Evolutionary conservation across 2,797 vertebrate genomes (phyloP).

Genomic region (Tapera naevia): DNA sequence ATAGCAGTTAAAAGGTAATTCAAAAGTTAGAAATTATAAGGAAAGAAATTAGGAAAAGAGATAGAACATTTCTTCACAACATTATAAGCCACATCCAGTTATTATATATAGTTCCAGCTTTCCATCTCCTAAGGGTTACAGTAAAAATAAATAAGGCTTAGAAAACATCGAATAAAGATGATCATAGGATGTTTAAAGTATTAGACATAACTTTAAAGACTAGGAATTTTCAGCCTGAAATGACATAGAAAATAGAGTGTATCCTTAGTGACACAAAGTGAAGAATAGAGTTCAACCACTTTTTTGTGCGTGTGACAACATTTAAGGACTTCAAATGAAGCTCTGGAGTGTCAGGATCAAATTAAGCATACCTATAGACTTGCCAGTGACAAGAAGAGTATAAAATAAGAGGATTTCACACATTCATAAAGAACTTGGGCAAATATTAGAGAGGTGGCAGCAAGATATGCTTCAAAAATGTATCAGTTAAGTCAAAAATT

Average conservation of each 20-base stretch:
- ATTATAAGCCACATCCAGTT: not conserved
- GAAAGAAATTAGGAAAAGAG: not conserved
- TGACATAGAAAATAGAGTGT: not conserved
- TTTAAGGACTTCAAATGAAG: not conserved
- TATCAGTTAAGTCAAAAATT: not conserved
- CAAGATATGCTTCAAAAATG: not conserved
- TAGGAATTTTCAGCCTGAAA: not conserved
- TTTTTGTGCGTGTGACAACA: not conserved
- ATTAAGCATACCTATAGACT: not conserved
- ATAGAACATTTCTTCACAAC: not conserved
- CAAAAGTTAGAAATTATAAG: not conserved
- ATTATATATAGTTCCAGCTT: not conserved
- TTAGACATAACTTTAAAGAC: not conserved
- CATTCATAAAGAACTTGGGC: not conserved
- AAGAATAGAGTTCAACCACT: not conserved
- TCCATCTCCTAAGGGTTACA: not conserved
- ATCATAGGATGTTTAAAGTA: not conserved
- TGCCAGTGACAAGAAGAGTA: no score
- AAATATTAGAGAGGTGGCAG: not conserved
- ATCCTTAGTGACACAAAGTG: not conserved
- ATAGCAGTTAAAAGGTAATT: not conserved
- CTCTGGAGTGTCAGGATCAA: not conserved
- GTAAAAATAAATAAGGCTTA: not conserved
- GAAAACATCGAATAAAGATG: not conserved
- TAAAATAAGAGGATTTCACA: not conserved